Conservation (phyloP, 2,888 invertebrate genomes). For the Rhagophthalmus giganteus region DNA sequence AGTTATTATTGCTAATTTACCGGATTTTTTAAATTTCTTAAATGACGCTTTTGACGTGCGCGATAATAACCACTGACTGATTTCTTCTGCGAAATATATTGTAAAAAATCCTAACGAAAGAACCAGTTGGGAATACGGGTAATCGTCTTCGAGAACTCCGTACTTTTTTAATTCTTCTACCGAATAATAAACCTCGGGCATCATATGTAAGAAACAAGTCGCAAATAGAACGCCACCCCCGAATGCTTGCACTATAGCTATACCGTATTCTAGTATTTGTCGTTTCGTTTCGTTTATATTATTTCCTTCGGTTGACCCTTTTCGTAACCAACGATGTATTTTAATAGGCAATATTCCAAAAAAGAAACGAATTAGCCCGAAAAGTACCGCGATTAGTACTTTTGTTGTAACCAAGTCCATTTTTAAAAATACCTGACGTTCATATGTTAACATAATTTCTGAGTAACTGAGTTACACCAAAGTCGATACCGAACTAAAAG, state of each 20-base stretch:
- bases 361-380: conserved; percentile 56
- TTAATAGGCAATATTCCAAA: conserved; percentile 59
- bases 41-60: conserved; percentile 39
- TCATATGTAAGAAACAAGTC: conserved; percentile 76
- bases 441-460: too few relatives aligned
- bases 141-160: conserved; percentile 59
- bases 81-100: conserved; percentile 72
- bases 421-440: too few relatives aligned
- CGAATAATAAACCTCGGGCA: conserved; percentile 72
- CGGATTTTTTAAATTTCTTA: not conserved
- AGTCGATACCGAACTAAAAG: too few relatives aligned
- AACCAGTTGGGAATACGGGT: conserved; percentile 60
- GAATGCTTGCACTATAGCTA: conserved; percentile 59
- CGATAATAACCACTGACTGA: conserved; percentile 61
- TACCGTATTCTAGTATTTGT: conserved; percentile 45
- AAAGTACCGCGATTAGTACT: conserved; percentile 55
- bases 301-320: conserved; percentile 44
- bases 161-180: conserved; percentile 54
- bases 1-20: not conserved
- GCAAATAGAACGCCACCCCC: conserved; percentile 80
- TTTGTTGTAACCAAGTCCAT: conserved; percentile 56
- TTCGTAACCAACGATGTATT: conserved; percentile 50
- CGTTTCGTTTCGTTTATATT: conserved; percentile 45
- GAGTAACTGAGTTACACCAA: too few relatives aligned
- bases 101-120: conserved; percentile 72